A percentile compares a stretch with the other conserved stretches of the same genome.
Evolutionary conservation across 2,888 invertebrate species (phyloP).

Genomic region (Drosophila nigricruria): DNA sequence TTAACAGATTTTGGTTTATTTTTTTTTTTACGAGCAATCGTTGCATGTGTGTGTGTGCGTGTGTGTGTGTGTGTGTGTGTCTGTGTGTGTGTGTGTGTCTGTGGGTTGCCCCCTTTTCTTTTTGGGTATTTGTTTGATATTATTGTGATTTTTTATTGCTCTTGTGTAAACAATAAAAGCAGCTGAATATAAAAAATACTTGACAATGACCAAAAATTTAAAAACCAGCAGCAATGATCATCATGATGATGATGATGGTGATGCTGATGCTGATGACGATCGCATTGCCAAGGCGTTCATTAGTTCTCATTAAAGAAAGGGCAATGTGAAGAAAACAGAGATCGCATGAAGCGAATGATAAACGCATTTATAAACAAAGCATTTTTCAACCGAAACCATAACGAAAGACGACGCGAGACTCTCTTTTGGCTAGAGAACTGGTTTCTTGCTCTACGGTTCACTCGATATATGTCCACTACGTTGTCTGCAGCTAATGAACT

Average conservation of each 20-base stretch:
- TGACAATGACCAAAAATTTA: slow-evolving; percentile 38
- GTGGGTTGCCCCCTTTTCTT: slow-evolving; percentile 36
- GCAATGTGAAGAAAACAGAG: slow-evolving; percentile 14
- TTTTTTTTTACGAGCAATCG: slow-evolving; percentile 12
- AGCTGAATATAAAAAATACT: slow-evolving; percentile 16
- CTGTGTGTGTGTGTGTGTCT: slow-evolving; percentile 46
- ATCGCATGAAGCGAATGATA: slow-evolving; percentile 40
- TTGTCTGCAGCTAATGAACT: slow-evolving; percentile 60
- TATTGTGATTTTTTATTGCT: slow-evolving; percentile 47
- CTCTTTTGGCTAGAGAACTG: slow-evolving; percentile 27
- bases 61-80: slow-evolving; percentile 46
- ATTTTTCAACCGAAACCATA: slow-evolving; percentile 67
- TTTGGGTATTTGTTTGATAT: slow-evolving; percentile 32
- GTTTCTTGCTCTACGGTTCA: slow-evolving; percentile 5
- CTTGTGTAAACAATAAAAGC: slow-evolving; percentile 42
- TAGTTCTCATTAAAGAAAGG: slow-evolving; percentile 61
- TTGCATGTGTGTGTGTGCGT: slow-evolving; percentile 35
- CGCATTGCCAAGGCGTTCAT: slow-evolving; percentile 52
- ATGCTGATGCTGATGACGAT: slow-evolving; percentile 16
- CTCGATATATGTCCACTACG: slow-evolving; percentile 22
- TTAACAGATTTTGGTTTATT: neutral
- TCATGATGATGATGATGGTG: slow-evolving; percentile 5
- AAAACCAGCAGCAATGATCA: slow-evolving; percentile 49
- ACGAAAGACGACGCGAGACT: slow-evolving; percentile 33
- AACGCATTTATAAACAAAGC: slow-evolving; percentile 73